Base-by-base conservation (phyloP, 35 echinoderm and acorn worm species). In the Apostichopus californicus region DNA sequence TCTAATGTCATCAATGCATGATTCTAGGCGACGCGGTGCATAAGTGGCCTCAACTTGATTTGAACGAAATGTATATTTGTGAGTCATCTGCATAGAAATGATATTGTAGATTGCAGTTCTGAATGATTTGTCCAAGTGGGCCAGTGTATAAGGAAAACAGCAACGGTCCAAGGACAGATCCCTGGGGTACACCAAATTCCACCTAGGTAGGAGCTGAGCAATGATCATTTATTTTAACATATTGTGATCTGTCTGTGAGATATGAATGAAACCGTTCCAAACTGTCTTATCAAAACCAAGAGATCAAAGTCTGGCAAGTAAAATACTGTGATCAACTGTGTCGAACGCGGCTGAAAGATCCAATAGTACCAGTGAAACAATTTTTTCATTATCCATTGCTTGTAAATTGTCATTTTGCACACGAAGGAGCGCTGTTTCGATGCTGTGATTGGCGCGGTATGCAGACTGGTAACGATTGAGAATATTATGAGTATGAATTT, bases 331-430 rank as follows among this genome's bases (percentile, higher is more conserved):
- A 78, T 78, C 1, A 28, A 78, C 77, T 11, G 63, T 78, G 7
- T 8, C 0, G 4, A 78, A 78, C 8, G 77, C 5, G 10, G 77
- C 8, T 22, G 77, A 78, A 9, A 78, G 20, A 78, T 78, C 77
- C 10, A 78, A 21, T 1, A 78, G 77, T 22, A 78, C 10, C 11
- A 78, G 77, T 9, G 4, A 4, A 78, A 21, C 20, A 28, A 78
- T 78, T 21, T 78, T 78, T 78, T 5, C 77, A 78, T 80, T 3
- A 80, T 80, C 78, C 78, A 80, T 80, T 12, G 20, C 78, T 28
- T 15, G 25, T 15, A 52, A 80, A 28, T 55, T 80, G 34, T 80
- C 53, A 73, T 80, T 80, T 6, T 24, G 4, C 6, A 80, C 20
- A 13, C 26, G 1, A 7, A 80, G 22, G 25, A 52, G 53, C 1